Base-by-base conservation (phyloP, 1,140 invertebrate species). In the Pseudachorutes palmiensis region DNA sequence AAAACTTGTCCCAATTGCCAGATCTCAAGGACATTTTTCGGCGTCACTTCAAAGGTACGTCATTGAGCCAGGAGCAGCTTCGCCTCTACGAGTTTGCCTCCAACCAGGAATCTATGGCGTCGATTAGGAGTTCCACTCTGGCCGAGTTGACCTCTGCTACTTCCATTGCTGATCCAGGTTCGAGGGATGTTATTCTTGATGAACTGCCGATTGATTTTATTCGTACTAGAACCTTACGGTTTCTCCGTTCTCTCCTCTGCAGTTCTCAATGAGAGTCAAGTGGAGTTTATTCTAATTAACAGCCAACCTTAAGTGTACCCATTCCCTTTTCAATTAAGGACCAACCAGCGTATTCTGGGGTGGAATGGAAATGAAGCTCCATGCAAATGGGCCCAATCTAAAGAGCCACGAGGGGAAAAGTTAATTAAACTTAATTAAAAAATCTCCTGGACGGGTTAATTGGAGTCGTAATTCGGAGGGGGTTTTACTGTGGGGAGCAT, bases 401-500 rank as follows among this genome's bases (percentile, higher is more conserved):
- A n/a, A 45, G 41, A n/a, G 41, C 12, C 12, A 45, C n/a, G 41
- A 45, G 41, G 41, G 55, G 9, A 57, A 28, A 57, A 28, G 26
- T 57, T 57, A 28, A 57, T 57, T 28, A 22, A n/a, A n/a, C 41
- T 45, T n/a, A n/a, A 14, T n/a, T 12, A n/a, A n/a, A 24, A 57
- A 14, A 9, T 57, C 24, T 57, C 55, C 55, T 12, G n/a, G n/a
- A 28, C 5, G 12, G 26, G n/a, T 57, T 28, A 28, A 57, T 9
- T 5, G 24, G 12, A n/a, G n/a, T 14, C 55, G 55, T 24, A n/a
- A 45, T 45, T 45, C 19, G 26, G 59, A 65, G 36, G 57, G 41
- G 59, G 59, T 62, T 57, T 68, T 51, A 45, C 9, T 9, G 36
- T 19, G 9, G 36, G 36, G 19, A 19, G 36, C 36, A n/a, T n/a